Base-by-base conservation (phyloP, 2,797 vertebrate genomes). In the Lepus townsendii region DNA sequence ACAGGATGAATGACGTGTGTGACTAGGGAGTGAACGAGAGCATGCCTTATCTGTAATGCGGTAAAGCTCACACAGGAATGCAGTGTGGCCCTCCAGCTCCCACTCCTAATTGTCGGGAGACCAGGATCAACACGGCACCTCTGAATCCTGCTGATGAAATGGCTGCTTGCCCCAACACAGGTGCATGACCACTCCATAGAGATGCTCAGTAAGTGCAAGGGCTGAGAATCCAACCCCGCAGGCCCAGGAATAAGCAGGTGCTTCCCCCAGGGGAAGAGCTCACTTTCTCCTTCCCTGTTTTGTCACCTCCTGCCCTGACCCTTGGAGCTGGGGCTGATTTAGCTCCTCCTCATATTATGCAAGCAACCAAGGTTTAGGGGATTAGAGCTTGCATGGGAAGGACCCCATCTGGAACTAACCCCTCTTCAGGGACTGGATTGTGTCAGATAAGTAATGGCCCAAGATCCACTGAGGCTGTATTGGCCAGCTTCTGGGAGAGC, bases 111-210 rank as follows among this genome's bases (percentile, higher is more conserved):
- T 96, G 79, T 83, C 76, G 71, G 72, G 20, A 92, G 85, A 96
- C 27, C 76, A 77, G 77, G 63, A 72, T 54, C 75, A 26, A 76
- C 93, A 94, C 12, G 17, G 19, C 9, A 5, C 32, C 22, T 11
- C 75, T 75, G 92, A 78, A 86, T 91, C 52, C 91, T 76, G 11
- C 20, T 96, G 93, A 96, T 87, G 82, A 95, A 95, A 79, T 69
- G 5, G 69, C 96, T 73, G n/a, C 75, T 96, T 30, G 94, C 30
- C 71, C 63, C 12, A 52, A 38, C 84, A 90, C 71, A 85, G 91
- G 32, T 86, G 84, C 30, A 0, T 94, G 88, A 66, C 72, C n/a
- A 63, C 78, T 26, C 60, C 26, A 42, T 50, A 88, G 79, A 93
- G 90, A 90, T 38, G 63, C 68, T 93, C 79, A 96, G 90, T 93